Conservation (phyloP, 2,113 vertebrate genomes). For the Rana temporaria region DNA sequence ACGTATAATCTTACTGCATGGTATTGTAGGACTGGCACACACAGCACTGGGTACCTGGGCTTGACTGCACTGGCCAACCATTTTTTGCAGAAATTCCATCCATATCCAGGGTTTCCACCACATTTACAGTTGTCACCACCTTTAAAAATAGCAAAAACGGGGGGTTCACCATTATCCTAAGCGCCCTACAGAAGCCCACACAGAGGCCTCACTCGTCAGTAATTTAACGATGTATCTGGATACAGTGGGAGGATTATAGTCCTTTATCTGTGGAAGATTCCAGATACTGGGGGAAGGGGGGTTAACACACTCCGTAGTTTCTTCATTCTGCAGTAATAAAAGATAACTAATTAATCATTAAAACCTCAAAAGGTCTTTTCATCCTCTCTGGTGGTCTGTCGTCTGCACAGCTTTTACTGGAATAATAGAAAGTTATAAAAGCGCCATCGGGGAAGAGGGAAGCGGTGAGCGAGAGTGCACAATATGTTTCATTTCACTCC, state of each 20-base stretch:
- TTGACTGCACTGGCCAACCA: too few species aligned
- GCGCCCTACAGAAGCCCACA: neutral
- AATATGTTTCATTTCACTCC: conserved; percentile 62
- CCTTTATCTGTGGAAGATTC: conserved; percentile 60
- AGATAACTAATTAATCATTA: conserved; percentile 68
- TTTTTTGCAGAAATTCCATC: too few species aligned
- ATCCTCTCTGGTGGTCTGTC: conserved; percentile 73
- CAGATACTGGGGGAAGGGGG: conserved; percentile 59
- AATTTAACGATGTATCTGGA: conserved; percentile 44
- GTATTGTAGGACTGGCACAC: too few species aligned
- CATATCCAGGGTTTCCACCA: too few species aligned
- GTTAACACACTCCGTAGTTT: conserved; percentile 61
- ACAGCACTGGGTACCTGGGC: too few species aligned
- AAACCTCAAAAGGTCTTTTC: conserved; percentile 71
- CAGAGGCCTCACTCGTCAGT: neutral
- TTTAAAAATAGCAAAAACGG: too few species aligned
- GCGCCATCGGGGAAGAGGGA: conserved; percentile 68
- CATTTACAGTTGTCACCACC: too few species aligned
- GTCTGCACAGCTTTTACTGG: conserved; percentile 70
- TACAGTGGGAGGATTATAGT: conserved; percentile 61
- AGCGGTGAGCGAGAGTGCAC: conserved; percentile 68
- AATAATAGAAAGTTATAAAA: conserved; percentile 73
- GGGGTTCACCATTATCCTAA: too few species aligned
- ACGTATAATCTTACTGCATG: too few species aligned
- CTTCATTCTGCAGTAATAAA: conserved; percentile 61